Evolutionary conservation across 2,113 vertebrate species (phyloP).

Genomic region (Zeus faber): DNA sequence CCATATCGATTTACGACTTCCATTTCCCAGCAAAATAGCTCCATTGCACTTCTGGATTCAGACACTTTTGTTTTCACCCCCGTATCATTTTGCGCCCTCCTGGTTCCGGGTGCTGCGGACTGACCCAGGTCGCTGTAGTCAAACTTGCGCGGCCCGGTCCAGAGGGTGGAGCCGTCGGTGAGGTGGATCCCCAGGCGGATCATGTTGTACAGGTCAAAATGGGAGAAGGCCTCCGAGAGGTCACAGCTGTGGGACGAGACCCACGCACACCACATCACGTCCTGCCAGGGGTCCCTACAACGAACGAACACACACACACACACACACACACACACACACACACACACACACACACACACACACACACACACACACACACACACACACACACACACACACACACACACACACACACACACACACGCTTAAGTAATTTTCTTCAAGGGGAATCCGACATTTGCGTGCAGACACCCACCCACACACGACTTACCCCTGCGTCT

Average conservation of each 20-base stretch:
- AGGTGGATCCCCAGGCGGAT: conserved; percentile 56
- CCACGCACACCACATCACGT: conserved; percentile 58
- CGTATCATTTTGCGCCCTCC: neutral
- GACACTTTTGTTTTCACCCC: too few species aligned
- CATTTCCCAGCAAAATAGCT: too few species aligned
- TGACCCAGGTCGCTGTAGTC: conserved; percentile 57
- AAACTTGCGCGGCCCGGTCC: conserved; percentile 38
- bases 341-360: too few species aligned
- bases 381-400: too few species aligned
- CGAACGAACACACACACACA: neutral
- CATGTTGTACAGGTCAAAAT: conserved; percentile 49
- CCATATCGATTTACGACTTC: too few species aligned
- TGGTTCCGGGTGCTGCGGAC: conserved; percentile 21
- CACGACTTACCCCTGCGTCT: conserved; percentile 56
- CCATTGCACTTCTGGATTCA: too few species aligned
- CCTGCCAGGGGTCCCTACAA: conserved; percentile 57
- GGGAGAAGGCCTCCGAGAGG: conserved; percentile 51
- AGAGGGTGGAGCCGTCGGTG: conserved; percentile 22
- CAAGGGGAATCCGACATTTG: too few species aligned
- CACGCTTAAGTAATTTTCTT: too few species aligned
- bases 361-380: too few species aligned
- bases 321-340: conserved; percentile 13
- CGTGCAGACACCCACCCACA: neutral
- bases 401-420: too few species aligned
- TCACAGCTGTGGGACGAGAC: conserved; percentile 56